phyloP scores from a whole-genome alignment of 1,140 invertebrate genomes.

The Diprion similis region DNA sequence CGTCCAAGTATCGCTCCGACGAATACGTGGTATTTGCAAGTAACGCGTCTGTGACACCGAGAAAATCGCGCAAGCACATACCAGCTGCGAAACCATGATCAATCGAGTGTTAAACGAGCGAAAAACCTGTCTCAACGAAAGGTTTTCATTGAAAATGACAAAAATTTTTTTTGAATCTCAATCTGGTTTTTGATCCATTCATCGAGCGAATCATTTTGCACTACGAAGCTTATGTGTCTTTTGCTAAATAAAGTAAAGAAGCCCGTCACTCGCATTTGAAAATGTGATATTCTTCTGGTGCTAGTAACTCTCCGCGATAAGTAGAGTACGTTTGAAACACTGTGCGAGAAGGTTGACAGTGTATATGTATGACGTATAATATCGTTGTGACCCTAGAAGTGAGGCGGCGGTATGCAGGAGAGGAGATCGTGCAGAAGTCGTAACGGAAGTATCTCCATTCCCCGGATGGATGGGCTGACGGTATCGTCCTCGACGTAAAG shows the following conservation, averaged over 20 bases:
- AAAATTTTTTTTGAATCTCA: no score
- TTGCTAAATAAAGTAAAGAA: background rate
- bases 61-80: no score
- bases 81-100: no score
- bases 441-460: background rate
- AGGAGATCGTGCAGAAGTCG: background rate
- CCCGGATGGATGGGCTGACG: background rate
- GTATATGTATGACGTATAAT: background rate
- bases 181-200: no score
- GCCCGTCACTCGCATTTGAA: background rate
- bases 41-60: background rate
- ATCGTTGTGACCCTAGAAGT: background rate
- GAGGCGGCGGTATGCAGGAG: background rate
- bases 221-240: no score
- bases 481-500: background rate
- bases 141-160: no score
- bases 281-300: background rate
- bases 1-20: background rate
- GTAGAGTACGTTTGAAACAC: background rate
- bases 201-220: no score
- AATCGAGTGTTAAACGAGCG: no score
- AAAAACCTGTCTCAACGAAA: no score
- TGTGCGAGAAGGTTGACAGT: background rate
- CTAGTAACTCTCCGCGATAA: background rate
- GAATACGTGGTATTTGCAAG: conserved; percentile 1